A percentile compares a stretch with the other conserved stretches of the same genome.
Evolutionary conservation across 2,888 invertebrate species (phyloP).

Genomic region (Itoplectis maculator): DNA sequence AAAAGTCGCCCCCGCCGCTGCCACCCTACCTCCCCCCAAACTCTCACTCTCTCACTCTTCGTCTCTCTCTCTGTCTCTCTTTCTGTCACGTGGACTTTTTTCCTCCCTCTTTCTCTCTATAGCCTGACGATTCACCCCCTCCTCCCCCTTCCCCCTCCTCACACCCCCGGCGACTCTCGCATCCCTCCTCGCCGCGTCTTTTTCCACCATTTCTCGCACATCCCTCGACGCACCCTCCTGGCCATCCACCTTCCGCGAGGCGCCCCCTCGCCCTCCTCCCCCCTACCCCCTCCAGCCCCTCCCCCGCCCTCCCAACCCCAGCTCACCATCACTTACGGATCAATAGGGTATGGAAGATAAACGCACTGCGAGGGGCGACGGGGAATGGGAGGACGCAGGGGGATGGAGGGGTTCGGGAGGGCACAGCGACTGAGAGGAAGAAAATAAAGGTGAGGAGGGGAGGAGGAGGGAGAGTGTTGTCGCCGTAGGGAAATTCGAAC

Average conservation of each 20-base stretch:
- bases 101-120: constrained; percentile 26
- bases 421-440: constrained; percentile 58
- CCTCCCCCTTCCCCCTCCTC: not conserved
- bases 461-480: constrained; percentile 48
- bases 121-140: constrained; percentile 19
- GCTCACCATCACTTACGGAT: constrained; percentile 82
- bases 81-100: constrained; percentile 57
- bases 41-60: constrained; percentile 7
- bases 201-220: constrained; percentile 49
- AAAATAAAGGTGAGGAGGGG: constrained; percentile 50
- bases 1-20: constrained; percentile 45
- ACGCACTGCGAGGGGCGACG: constrained; percentile 75
- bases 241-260: constrained; percentile 67
- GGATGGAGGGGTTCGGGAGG: constrained; percentile 63
- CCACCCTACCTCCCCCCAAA: constrained; percentile 11
- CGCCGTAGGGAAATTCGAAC: constrained; percentile 71
- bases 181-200: no score
- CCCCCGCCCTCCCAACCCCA: constrained; percentile 67
- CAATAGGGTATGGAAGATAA: constrained; percentile 84
- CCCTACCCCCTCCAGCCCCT: constrained; percentile 13
- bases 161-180: constrained; percentile 23
- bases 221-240: constrained; percentile 55
- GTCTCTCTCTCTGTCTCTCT: constrained; percentile 36
- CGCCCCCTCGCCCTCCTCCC: constrained; percentile 59
- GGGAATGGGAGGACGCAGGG: constrained; percentile 24